Base-by-base conservation (phyloP, 53 echinoderm and acorn worm genomes). In the Zoroaster sp. region DNA sequence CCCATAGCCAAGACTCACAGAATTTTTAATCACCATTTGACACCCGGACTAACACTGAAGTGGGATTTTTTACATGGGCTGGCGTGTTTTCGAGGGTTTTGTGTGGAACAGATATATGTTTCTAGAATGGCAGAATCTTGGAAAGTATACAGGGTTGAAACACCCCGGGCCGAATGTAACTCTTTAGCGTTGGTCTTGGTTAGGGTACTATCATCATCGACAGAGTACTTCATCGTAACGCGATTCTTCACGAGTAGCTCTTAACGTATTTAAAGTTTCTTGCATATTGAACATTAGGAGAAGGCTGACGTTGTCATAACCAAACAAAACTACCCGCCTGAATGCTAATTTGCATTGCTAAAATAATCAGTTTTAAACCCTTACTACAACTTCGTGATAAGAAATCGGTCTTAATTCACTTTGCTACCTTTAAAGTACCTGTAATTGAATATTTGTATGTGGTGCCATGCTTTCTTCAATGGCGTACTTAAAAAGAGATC, bases 1-100 rank as follows among this genome's bases (percentile, higher is more conserved):
- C 40, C 41, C 18, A 20, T 40, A 67, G 68, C 45, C 30, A 82
- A 82, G 41, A 82, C 28, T 33, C 40, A 42, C 17, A 17, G 82
- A 82, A 82, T 82, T 82, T 82, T 67, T 82, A 82, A 82, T 82
- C n/a, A 82, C 31, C 28, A 82, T 43, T n/a, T 33, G 82, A 82
- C 45, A 82, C 82, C 68, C 36, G 4, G 59, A 78, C 55, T 55
- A 55, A 55, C 17, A 38, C n/a, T 78, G 82, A 68, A 82, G 82
- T 66, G 45, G 68, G 68, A 31, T 82, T 67, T 67, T 68, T 82
- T 45, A 76, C 76, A 49, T 46, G 51, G 52, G 46, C 18, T 76
- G 47, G 34, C 76, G 76, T 45, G 34, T 21, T 51, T 76, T 52
- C 34, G 21, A 47, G 76, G 76, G 18, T 32, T 47, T 45, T 76